Evolutionary conservation across 2,113 vertebrate genomes (phyloP).

Genomic region (Mobula hypostoma): DNA sequence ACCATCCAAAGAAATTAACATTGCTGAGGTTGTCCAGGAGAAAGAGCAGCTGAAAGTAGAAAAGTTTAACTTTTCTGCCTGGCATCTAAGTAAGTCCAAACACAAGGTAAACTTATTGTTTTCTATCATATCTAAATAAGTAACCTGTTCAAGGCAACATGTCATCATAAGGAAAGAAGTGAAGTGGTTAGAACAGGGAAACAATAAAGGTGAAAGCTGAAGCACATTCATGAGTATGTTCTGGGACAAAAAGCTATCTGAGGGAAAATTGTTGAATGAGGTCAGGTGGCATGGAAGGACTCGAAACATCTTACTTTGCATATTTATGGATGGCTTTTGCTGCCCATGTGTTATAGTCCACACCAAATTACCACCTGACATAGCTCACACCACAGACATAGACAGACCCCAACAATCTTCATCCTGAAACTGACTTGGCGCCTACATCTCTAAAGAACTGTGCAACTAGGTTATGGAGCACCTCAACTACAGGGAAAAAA

Average conservation of each 20-base stretch:
- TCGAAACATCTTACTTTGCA: not conserved
- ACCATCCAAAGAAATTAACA: not conserved
- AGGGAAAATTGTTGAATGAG: not conserved
- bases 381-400: too few relatives aligned
- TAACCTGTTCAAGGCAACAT: not conserved
- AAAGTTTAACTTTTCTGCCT: not conserved
- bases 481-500: not conserved
- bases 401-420: too few relatives aligned
- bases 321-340: too few relatives aligned
- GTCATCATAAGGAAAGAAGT: too few relatives aligned
- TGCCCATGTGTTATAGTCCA: too few relatives aligned
- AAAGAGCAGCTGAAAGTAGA: not conserved
- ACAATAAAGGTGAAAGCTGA: not conserved
- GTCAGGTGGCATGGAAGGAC: not conserved
- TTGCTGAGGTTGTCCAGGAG: not conserved
- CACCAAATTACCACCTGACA: too few relatives aligned
- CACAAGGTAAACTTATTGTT: not conserved
- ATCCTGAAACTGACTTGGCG: too few relatives aligned
- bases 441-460: too few relatives aligned
- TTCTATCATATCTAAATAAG: not conserved
- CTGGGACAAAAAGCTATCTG: not conserved
- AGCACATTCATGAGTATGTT: not conserved
- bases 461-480: not conserved
- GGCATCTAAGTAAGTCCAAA: not conserved
- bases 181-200: not conserved